These are phyloP conservation scores for Drosophila ananassae DNA, from an alignment of 1,140 invertebrate species.

Conservation along the genomic window DNA sequence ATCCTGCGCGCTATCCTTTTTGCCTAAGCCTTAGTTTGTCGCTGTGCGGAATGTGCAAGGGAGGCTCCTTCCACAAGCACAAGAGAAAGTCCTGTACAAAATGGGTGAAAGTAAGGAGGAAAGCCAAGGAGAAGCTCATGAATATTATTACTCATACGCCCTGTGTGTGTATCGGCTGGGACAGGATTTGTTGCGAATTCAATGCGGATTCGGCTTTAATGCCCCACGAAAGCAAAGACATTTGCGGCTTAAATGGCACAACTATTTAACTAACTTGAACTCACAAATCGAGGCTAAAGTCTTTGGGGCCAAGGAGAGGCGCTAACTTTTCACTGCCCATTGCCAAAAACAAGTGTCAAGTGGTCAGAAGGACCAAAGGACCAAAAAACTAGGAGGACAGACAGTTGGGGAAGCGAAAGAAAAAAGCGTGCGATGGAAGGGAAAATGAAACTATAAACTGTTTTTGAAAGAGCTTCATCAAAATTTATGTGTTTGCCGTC, in stretches of 20 bases:
- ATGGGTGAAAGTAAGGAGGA: background rate
- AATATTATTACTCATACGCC: conserved; percentile 68
- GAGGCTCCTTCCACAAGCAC: too few species aligned
- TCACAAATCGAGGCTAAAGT: conserved; percentile 33
- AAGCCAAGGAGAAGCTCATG: conserved; percentile 32
- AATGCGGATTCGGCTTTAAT: conserved; percentile 37
- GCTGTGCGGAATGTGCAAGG: conserved; percentile 24
- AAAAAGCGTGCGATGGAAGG: background rate
- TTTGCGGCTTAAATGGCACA: conserved; percentile 21
- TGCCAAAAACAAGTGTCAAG: conserved; percentile 48
- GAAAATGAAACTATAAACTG: conserved; percentile 37
- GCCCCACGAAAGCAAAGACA: background rate
- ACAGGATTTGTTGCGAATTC: conserved; percentile 29
- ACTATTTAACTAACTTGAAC: conserved; percentile 45
- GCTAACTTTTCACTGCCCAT: conserved; percentile 58
- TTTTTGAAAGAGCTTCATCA: conserved; percentile 50
- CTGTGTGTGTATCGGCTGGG: conserved; percentile 5
- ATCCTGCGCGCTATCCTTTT: background rate
- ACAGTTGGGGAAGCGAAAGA: background rate
- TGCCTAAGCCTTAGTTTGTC: conserved; percentile 12
- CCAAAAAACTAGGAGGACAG: background rate
- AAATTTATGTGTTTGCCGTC: conserved; percentile 44
- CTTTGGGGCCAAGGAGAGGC: conserved; percentile 21
- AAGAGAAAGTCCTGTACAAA: background rate
- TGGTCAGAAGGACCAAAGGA: conserved; percentile 15